A percentile compares a stretch with the other conserved stretches of the same genome.
Conservation (phyloP, 2,888 invertebrate species). For the Tyria jacobaeae region DNA sequence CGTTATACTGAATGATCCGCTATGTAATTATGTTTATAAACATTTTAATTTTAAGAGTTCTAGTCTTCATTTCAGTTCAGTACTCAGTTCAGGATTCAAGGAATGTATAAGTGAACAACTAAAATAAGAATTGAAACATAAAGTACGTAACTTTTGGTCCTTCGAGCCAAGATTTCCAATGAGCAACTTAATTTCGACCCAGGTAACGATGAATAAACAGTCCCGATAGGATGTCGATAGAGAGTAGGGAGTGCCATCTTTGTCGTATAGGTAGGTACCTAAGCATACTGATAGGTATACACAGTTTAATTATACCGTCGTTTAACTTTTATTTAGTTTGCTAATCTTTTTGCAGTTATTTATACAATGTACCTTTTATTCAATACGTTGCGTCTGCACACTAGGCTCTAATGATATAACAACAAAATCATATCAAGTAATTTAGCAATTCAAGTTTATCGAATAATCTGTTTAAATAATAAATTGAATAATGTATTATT, state of each 20-base stretch:
- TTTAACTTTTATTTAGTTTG: neutral
- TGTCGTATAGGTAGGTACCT: too few relatives aligned
- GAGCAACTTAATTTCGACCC: too few relatives aligned
- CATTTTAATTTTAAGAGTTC: neutral
- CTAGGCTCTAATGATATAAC: neutral
- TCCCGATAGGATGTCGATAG: too few relatives aligned
- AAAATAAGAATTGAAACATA: neutral
- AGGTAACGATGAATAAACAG: too few relatives aligned
- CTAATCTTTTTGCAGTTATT: neutral
- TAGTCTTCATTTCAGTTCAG: neutral
- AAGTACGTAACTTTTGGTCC: neutral
- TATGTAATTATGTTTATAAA: neutral
- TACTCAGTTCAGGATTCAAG: neutral
- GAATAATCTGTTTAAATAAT: neutral
- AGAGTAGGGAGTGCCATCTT: too few relatives aligned
- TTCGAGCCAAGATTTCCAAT: neutral
- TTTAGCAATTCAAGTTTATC: neutral
- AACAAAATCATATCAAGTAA: neutral
- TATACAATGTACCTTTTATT: neutral
- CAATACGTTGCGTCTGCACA: neutral
- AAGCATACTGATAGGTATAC: too few relatives aligned
- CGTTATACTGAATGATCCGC: neutral
- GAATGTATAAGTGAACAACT: neutral
- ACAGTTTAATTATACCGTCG: too few relatives aligned
- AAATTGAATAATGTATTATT: neutral